Evolutionary conservation across 2,888 invertebrate genomes (phyloP), one percentile per base, ranked within the genome.

Genomic region (Chromoteleia sp.): DNA sequence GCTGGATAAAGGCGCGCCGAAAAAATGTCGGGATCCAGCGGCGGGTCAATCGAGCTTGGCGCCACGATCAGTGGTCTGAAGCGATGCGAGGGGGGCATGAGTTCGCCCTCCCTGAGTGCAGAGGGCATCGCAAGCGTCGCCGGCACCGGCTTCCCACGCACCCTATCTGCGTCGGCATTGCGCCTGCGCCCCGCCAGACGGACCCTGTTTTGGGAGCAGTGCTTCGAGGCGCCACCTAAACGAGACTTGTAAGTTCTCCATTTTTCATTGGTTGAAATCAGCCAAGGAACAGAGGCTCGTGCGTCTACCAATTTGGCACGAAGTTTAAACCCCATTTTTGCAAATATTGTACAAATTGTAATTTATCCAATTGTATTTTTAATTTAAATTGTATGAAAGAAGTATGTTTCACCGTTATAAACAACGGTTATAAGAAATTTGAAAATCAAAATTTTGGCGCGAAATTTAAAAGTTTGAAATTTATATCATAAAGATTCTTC

Each of bases 151-250:
- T 92, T 95, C 82, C 95, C 95, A 2, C 93, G 96, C 81, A 96
- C 96, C 8, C 93, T 95, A 83, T 96, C 96, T 91, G 96, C 97
- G 81, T 96, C 96, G 86, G 96, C 96, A 39, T 94, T 97, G 61
- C 93, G 96, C 87, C 95, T 96, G 89, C 95, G 96, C 88, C 87
- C 88, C 25, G 84, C 88, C 48, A 94, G 95, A 91, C 93, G 96
- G 86, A 95, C 95, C 81, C 94, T 95, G 52, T 97, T 97, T 92
- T 97, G 97, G 97, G 96, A 96, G 89, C 96, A 96, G 92, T 96
- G 96, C 92, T 95, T 95, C 94, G 94, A 95, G 86, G 94, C 95
- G 85, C 93, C 94, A 85, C 94, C 77, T 56, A 77, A 77, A 7
- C 45, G 77, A 48, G 77, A 77, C 25, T 77, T 77, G 77, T 77